Conservation (phyloP, 2,888 invertebrate species). For the Bembecia ichneumoniformis region DNA sequence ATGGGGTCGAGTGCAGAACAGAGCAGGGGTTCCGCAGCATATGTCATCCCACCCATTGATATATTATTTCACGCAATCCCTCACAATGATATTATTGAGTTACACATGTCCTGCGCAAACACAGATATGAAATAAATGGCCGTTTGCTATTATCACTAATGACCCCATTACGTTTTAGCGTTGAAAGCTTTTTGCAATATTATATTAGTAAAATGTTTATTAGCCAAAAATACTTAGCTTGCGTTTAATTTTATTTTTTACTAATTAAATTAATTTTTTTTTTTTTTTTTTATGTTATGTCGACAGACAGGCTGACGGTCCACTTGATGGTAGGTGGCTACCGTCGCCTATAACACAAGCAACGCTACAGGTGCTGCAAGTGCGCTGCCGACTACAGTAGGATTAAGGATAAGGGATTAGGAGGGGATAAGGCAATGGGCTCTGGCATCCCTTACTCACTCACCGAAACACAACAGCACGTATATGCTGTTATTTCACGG, state of each 20-base stretch:
- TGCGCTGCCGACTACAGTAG: no score
- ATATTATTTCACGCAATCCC: slow-evolving; percentile 58
- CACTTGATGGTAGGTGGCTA: no score
- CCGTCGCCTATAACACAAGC: no score
- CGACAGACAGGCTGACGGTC: no score
- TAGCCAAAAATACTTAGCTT: background rate
- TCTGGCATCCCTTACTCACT: no score
- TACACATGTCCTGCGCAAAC: slow-evolving; percentile 51
- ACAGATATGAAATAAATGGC: slow-evolving; percentile 60
- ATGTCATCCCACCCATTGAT: slow-evolving; percentile 39
- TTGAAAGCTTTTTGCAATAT: background rate
- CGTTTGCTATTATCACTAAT: slow-evolving; percentile 45
- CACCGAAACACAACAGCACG: no score
- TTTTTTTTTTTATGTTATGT: no score
- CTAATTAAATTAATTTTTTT: no score
- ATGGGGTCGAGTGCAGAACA: slow-evolving; percentile 6
- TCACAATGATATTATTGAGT: slow-evolving; percentile 47
- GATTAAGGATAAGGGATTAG: no score
- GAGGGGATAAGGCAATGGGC: no score
- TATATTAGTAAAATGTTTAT: background rate
- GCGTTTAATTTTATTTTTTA: background rate
- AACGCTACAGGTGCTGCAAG: no score
- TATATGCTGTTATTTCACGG: no score
- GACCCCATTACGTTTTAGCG: slow-evolving; percentile 32
- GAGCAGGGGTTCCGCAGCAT: slow-evolving; percentile 33